Evolutionary conservation across 2,113 vertebrate species (phyloP), one percentile per base, ranked within the genome.

Genomic region (Ceyx margarethae): DNA sequence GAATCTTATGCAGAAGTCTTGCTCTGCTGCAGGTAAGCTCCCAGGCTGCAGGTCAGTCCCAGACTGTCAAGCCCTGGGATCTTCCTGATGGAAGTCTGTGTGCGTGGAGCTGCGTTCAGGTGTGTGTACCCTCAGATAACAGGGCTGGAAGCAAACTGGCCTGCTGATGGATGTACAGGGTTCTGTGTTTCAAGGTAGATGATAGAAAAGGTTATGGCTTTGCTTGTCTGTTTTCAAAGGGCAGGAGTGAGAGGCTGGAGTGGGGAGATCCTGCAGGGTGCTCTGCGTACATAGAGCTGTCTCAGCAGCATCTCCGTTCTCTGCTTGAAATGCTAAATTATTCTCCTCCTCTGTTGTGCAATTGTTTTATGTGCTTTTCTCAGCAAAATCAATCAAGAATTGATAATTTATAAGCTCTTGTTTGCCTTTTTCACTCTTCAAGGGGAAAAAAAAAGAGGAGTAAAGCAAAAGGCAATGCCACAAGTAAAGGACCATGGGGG

Each of bases 321-420:
- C 78, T 7, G 4, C 84, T 93, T 90, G 91, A 93, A 86, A 88
- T 95, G 91, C 74, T 90, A 91, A 95, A 94, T 94, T 94, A 88
- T 93, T 94, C 81, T 92, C 31, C 91, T 90, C 15, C 53, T 94
- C 79, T 82, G 46, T 74, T 57, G 57, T 68, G 61, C 2, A 9
- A 86, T 94, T 91, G 76, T 92, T 96, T 86, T 91, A 91, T 95
- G 90, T 94, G 93, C 93, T 94, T 95, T 95, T 93, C 92, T 96
- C 93, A 95, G 95, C 75, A 95, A 95, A 92, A 96, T 96, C 95
- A 93, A 92, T 96, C 87, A 91, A 75, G 92, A 95, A 96, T 96
- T 95, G 96, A 96, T 96, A 96, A 94, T 93, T 96, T 91, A 94
- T 96, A 94, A 93, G 85, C 75, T 92, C 57, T 87, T 88, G 65